Base-by-base conservation (phyloP, 2,797 vertebrate species). In the Sebastes minor region DNA sequence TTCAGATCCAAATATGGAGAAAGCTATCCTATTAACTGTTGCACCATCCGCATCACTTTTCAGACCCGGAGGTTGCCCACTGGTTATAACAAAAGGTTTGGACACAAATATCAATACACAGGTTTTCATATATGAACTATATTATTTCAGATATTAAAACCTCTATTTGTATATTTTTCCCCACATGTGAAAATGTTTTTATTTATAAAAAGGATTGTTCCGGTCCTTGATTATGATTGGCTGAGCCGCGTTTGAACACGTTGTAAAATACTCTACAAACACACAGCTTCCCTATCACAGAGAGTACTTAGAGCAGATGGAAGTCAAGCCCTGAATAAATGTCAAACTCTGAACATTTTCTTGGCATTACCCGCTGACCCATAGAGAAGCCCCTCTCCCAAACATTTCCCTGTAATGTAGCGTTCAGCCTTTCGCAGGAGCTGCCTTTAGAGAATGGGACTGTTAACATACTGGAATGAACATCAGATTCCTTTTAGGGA, bases 401-500 rank as follows among this genome's bases (percentile, higher is more conserved):
- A 91, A 91, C 90, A 91, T 85, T 81, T 55, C 80, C 61, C 66
- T 57, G 81, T 83, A 88, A 92, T 88, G 82, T 66, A 78, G 84
- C 20, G 56, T 63, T 81, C 77, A 79, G 82, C 71, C 75, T 83
- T 90, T 85, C 25, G 66, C 78, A 33, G 65, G 20, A 78, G 67
- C 78, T 49, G 83, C 85, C 78, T 90, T 90, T 77, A 61, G 67
- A 91, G 90, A 90, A 80, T 30, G 78, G 80, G 70, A 76, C 82
- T 60, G 85, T 82, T 85, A 85, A 91, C 90, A 85, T 82, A 82
- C 82, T 74, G 84, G 74, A 83, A 80, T 82, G 89, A 92, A 93
- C 91, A 94, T 91, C 88, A 86, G 66, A 93, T 94, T 91, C 90
- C 91, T 95, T 95, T 93, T 92, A 95, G 85, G 74, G 74, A 83